Evolutionary conservation across 2,113 vertebrate species (phyloP).

Genomic region (Bombycilla garrulus): DNA sequence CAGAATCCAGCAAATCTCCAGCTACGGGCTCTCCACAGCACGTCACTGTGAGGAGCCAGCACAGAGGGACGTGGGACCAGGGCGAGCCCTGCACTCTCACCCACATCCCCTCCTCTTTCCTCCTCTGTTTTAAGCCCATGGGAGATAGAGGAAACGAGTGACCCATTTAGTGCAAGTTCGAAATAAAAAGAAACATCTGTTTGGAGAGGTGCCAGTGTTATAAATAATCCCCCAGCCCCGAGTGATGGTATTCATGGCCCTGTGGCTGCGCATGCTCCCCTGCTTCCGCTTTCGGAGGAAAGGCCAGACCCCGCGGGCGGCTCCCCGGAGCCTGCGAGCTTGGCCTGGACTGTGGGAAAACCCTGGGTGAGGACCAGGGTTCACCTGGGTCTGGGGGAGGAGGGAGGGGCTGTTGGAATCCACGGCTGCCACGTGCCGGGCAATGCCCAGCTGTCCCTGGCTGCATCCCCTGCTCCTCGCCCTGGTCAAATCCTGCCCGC

Average conservation of each 20-base stretch:
- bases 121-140: slow-evolving; percentile 36
- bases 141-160: slow-evolving; percentile 67
- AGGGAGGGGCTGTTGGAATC: neutral
- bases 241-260: slow-evolving; percentile 22
- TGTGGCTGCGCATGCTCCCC: slow-evolving; percentile 14
- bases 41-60: neutral
- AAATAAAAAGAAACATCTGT: slow-evolving; percentile 81
- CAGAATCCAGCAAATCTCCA: neutral
- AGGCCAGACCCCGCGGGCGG: neutral
- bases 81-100: neutral
- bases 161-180: slow-evolving; percentile 66
- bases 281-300: neutral
- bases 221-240: slow-evolving; percentile 69
- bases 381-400: neutral
- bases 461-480: neutral
- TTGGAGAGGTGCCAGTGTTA: slow-evolving; percentile 73
- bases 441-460: neutral
- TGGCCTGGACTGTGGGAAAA: slow-evolving; percentile 71
- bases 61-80: neutral
- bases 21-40: accelerated
- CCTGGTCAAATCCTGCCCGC: neutral
- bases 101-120: neutral
- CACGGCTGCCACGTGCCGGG: neutral
- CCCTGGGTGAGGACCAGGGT: neutral
- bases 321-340: neutral